Conservation (phyloP, 2,797 vertebrate genomes). For the Molothrus aeneus region DNA sequence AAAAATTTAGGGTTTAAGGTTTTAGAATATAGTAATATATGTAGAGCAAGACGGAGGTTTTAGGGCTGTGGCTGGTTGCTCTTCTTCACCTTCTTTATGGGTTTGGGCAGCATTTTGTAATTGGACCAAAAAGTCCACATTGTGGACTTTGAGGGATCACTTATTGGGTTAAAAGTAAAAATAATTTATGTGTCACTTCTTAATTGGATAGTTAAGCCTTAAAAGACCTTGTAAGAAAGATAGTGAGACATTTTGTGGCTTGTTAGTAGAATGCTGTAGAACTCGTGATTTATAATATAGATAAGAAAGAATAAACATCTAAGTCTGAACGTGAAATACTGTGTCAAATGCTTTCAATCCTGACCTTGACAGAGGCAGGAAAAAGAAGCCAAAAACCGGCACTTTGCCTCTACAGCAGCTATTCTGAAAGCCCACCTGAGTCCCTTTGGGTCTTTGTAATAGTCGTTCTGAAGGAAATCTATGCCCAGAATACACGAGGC, state of each 20-base stretch:
- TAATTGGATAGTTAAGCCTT: background rate
- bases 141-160: background rate
- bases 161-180: background rate
- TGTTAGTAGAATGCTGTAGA: background rate
- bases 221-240: background rate
- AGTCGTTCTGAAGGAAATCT: background rate
- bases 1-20: background rate
- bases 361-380: background rate
- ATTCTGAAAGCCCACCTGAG: background rate
- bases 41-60: background rate
- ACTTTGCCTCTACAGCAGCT: background rate
- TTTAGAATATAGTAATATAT: background rate
- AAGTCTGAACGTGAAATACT: background rate
- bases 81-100: background rate
- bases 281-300: background rate
- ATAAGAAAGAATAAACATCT: background rate
- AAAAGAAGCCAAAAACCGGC: background rate
- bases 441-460: background rate
- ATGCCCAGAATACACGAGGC: background rate
- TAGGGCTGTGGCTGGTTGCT: background rate
- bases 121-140: background rate
- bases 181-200: background rate
- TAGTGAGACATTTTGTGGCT: background rate
- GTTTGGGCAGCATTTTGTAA: background rate
- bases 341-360: background rate